Evolutionary conservation across 2,888 invertebrate species (phyloP), one percentile per base, ranked within the genome.

Genomic region (Stratiomys singularior): DNA sequence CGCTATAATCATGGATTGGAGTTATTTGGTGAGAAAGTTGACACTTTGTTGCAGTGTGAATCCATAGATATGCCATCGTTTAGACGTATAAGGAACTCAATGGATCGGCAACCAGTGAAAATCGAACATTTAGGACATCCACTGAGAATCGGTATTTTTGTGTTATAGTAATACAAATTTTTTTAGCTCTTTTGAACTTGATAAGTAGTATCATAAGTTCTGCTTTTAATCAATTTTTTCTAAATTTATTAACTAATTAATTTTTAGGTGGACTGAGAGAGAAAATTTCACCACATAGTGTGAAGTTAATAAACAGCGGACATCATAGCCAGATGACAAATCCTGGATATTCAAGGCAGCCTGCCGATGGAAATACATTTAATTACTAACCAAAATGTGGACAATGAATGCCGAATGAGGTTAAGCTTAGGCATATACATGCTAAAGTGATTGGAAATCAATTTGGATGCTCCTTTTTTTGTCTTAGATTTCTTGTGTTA

Each of bases 281-380:
- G 78, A 90, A 89, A 81, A 88, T 88, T 30, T 93, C 93, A 80
- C 93, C 93, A 7, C 91, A 92, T 85, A 92, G 91, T 82, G 90
- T 94, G 67, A 94, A 94, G 86, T 87, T 94, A 76, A 94, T 94
- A 88, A 93, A 93, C 85, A 93, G 93, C n/a, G 93, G 94, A 3
- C 93, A 93, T 47, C 94, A 94, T 85, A 92, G 92, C 15, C 93
- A 94, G 81, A 91, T 93, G 86, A 94, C 94, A 27, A 94, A 94
- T 85, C 93, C 93, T 79, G 95, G 95, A 1, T 95, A 91, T 87
- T 93, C 93, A 78, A 89, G 95, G 82, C 94, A 95, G 86, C 90
- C 92, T 7, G 92, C 92, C 60, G 94, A 93, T 81, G 93, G 93
- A 81, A 92, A 91, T 71, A 90, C 91, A 79, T 93, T 92, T 87